Base-by-base conservation (phyloP, 2,797 vertebrate genomes). In the Myotis findleyi region DNA sequence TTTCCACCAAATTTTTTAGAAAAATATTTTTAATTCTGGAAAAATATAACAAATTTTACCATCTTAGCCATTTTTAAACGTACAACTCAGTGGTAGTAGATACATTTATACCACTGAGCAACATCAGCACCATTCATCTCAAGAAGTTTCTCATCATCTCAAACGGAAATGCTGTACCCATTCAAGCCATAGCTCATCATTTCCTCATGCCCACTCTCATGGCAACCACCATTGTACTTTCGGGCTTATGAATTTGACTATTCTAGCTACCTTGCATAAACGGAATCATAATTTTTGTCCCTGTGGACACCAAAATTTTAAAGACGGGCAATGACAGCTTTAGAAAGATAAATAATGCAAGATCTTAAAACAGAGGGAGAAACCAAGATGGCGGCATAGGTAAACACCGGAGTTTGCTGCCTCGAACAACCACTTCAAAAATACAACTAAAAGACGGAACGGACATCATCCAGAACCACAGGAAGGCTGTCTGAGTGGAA, bases 331-430 rank as follows among this genome's bases (percentile, higher is more conserved):
- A 75, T 83, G 33, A 85, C 27, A 53, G 21, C 23, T 89, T 75
- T 81, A 86, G 85, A 88, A 85, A 76, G 12, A 59, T 18, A 30
- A 89, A 69, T 68, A n/a, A 75, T 71, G 13, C 3, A 51, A 71
- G 62, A 92, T 62, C 73, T 94, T 85, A 62, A 89, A 89, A 47
- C 2, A 81, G 57, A 94, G 33, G 33, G 33, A 33, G 33, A 33
- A 33, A 33, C 33, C 33, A 33, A 33, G 33, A 33, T 33, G 33
- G 33, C 33, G 33, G 33, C 33, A 33, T 33, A 33, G 33, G 33
- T 33, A 33, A 33, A 33, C 33, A 33, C 33, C 33, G 33, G 33
- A 33, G 33, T 33, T 33, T 33, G 33, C 33, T 33, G 33, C 33
- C 33, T 33, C 33, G 33, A 33, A 33, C 33, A 33, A 33, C 33